Base-by-base conservation (phyloP, 2,113 vertebrate species). In the Lucifuga dentata region DNA sequence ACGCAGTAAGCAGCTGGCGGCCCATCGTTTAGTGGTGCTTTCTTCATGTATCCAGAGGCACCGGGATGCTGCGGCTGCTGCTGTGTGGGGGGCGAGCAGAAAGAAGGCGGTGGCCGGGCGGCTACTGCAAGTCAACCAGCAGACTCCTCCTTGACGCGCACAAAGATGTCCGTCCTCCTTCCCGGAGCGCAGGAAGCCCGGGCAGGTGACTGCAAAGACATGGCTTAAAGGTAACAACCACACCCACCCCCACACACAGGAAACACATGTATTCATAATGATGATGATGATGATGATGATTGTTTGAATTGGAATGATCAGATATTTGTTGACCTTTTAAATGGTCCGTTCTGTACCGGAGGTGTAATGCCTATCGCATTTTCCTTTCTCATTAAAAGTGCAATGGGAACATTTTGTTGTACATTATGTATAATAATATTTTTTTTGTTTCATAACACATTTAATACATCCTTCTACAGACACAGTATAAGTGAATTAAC, bases 21-120 rank as follows among this genome's bases (percentile, higher is more conserved):
- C 68, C 89, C 93, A 93, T 93, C 66, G 78, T 84, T 68, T 45
- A 58, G 44, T 48, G 75, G 73, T 64, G 63, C 68, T 78, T 74
- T 85, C 85, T 88, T 86, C 86, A 91, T 86, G 66, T 67, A 87
- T 88, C 48, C 85, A 55, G 78, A 84, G 84, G 83, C 75, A 79
- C 78, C 83, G 73, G 86, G 74, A 48, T 68, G 78, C 67, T 86
- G 77, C 55, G 81, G 61, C 78, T 88, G 83, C 80, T 63, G 81
- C 78, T 73, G 88, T 56, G 69, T 73, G 59, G 16, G 59, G 62
- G 50, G 21, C 71, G 76, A 55, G 39, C 60, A 40, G 57, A 71
- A 78, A 76, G 88, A 88, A 92, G 92, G 92, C 91, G 92, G 91
- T 87, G 92, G 85, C 84, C 88, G 59, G 68, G 65, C 85, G 66